Evolutionary conservation across 2,113 vertebrate species (phyloP).

Genomic region (Scolopax mira): DNA sequence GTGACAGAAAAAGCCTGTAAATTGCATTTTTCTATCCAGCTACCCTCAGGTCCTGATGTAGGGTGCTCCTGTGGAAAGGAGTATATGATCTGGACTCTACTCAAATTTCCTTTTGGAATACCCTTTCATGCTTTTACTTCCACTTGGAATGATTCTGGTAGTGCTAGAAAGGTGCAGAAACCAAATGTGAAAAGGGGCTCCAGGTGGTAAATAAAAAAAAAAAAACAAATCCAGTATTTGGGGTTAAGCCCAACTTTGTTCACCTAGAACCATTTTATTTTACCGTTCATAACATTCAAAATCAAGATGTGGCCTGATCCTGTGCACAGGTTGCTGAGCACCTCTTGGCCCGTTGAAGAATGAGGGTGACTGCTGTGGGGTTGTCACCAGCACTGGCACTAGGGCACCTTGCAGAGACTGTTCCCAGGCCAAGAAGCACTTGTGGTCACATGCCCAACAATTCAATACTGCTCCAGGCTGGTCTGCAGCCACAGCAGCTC

Average conservation of each 20-base stretch:
- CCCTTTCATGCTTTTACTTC: not conserved
- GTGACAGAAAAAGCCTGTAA: not conserved
- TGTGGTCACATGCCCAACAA: not conserved
- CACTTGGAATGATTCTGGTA: not conserved
- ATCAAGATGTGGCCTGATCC: not conserved
- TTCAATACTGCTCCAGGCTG: not conserved
- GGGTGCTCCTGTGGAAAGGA: not conserved
- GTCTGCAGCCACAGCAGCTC: not conserved
- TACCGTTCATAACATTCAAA: not conserved
- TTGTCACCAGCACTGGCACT: not conserved
- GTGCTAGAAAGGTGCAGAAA: not conserved
- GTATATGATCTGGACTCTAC: not conserved
- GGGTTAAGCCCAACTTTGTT: not conserved
- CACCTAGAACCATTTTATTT: not conserved
- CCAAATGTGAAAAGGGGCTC: not conserved
- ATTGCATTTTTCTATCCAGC: not conserved
- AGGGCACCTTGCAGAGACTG: not conserved
- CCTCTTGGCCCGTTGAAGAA: not conserved
- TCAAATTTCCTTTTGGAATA: not conserved
- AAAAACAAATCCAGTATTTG: not conserved
- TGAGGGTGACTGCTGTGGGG: fast-evolving
- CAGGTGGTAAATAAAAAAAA: not conserved
- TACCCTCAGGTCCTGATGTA: not conserved
- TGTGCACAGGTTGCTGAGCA: not conserved
- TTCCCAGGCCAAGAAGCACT: not conserved